Base-by-base conservation (phyloP, 2,888 invertebrate species). In the Pandemis cinnamomeana region DNA sequence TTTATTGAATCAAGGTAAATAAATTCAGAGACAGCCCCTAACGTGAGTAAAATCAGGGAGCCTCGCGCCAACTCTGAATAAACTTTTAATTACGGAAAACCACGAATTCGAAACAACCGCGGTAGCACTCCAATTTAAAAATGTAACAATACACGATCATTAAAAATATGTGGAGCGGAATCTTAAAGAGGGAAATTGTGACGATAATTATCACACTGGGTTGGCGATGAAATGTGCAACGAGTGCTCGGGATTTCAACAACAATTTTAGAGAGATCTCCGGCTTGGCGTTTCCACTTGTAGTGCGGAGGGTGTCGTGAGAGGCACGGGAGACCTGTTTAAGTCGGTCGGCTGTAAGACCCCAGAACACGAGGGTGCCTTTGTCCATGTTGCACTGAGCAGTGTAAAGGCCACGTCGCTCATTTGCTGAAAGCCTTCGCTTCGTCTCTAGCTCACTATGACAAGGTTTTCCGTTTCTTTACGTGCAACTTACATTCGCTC, bases 341-440 rank as follows among this genome's bases (percentile, higher is more conserved):
- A 70, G 68, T 71, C 81, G 84, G 84, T 72, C 77, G 78, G 79
- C 80, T 63, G 72, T 81, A 80, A 83, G 79, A 82, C 80, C 77
- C 78, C 84, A 81, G 84, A 80, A 86, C 83, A 83, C 82, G 80
- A 84, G 86, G 86, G 84, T 80, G 53, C 83, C 88, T 91, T 90
- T 90, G 90, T 90, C 82, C 84, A 81, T 78, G 78, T 79, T 80
- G 82, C 79, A 46, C 61, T 64, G 70, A 76, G 77, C 81, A 81
- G 78, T 80, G 78, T 81, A 81, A 83, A 86, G 84, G 86, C 84
- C 87, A 76, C 77, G 87, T 84, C 88, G 87, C 87, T 91, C 91
- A 91, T 91, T 91, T 91, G 87, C 88, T 90, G 90, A 91, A 91
- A 91, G 91, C 89, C 81, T 82, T 82, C 82, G 81, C 80, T 88